Evolutionary conservation across 2,888 invertebrate species (phyloP).

Genomic region (Empis livida): DNA sequence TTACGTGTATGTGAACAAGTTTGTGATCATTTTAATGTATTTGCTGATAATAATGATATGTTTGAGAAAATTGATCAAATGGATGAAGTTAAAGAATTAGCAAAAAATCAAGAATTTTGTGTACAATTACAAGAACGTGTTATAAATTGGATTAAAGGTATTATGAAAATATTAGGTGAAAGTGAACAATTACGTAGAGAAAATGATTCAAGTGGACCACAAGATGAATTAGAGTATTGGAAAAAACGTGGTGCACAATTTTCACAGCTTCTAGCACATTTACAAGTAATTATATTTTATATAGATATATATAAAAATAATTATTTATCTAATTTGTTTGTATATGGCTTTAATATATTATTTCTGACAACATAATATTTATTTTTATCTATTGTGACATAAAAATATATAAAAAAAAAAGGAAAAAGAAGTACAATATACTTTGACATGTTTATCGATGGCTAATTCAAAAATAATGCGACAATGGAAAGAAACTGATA

Average conservation of each 20-base stretch:
- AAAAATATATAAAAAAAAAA: conserved; percentile 21
- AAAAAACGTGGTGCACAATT: conserved; percentile 89
- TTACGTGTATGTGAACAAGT: conserved; percentile 77
- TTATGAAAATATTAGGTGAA: conserved; percentile 75
- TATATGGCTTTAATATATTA: too few species aligned
- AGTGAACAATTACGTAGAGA: conserved; percentile 85
- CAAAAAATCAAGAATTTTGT: conserved; percentile 52
- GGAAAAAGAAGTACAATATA: conserved; percentile 63
- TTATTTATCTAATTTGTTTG: too few species aligned
- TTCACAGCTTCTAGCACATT: conserved; percentile 66
- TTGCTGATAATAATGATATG: conserved; percentile 55
- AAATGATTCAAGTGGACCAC: conserved; percentile 83
- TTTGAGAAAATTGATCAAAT: conserved; percentile 47
- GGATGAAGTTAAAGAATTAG: conserved; percentile 56
- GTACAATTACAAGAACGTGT: conserved; percentile 58
- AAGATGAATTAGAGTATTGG: conserved; percentile 94
- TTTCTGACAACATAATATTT: too few species aligned
- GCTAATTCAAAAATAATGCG: conserved; percentile 68
- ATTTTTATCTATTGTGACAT: neutral
- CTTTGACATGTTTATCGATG: conserved; percentile 60
- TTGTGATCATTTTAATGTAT: conserved; percentile 62
- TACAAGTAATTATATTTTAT: conserved; percentile 42
- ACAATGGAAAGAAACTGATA: conserved; percentile 73
- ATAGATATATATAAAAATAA: too few species aligned
- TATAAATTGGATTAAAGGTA: conserved; percentile 63